These are phyloP conservation scores for Lamellibrachia columna DNA, from an alignment of 2,888 invertebrate genomes.

Conservation along the genomic window DNA sequence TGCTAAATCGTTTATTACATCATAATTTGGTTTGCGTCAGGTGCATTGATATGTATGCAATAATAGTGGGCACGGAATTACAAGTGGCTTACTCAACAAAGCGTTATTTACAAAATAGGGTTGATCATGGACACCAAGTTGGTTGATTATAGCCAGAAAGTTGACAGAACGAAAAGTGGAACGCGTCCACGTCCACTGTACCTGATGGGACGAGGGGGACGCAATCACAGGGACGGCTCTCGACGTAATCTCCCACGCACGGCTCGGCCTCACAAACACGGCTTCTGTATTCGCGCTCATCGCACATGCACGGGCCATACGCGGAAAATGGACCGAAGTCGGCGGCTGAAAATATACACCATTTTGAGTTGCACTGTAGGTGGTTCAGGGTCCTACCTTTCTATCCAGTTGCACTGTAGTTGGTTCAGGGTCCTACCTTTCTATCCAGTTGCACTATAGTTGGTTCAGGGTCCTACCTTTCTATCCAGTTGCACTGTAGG, in stretches of 20 bases:
- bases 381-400: too few species aligned
- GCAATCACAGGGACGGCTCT: not conserved
- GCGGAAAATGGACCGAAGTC: not conserved
- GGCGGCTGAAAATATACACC: not conserved
- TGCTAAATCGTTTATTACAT: not conserved
- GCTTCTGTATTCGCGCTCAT: not conserved
- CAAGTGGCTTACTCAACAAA: not conserved
- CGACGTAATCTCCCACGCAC: not conserved
- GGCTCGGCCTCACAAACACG: constrained; percentile 21
- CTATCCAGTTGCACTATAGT: too few species aligned
- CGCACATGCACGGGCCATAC: constrained; percentile 13
- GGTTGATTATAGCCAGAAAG: not conserved
- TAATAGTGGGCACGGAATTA: not conserved
- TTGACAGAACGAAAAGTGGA: not conserved
- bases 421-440: too few species aligned
- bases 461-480: too few species aligned
- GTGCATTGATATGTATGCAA: not conserved
- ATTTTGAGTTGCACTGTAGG: not conserved
- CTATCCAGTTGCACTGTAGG: too few species aligned
- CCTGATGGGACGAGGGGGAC: not conserved
- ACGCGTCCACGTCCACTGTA: not conserved
- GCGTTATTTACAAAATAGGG: too few species aligned
- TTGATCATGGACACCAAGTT: too few species aligned
- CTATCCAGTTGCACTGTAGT: too few species aligned
- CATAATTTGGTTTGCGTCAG: not conserved